These are phyloP conservation scores for Lottia gigantea DNA, from an alignment of 2,888 invertebrate genomes.

Conservation along the genomic window DNA sequence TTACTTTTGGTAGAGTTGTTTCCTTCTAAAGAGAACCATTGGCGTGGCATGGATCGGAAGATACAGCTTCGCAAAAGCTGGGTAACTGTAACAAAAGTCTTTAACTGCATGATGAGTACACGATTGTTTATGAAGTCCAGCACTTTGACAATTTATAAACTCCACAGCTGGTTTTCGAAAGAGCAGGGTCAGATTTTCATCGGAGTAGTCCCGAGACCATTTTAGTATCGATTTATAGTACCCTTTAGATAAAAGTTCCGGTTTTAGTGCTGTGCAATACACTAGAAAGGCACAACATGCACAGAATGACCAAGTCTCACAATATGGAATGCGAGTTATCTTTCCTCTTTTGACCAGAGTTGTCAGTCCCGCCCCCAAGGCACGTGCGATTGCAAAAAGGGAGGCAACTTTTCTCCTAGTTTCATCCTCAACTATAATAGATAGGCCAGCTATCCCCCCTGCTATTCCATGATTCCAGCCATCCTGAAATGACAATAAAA, in stretches of 20 bases:
- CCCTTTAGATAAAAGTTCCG: conserved; percentile 45
- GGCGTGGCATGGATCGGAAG: conserved; percentile 55
- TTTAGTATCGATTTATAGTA: conserved; percentile 55
- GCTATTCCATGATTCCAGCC: conserved; percentile 52
- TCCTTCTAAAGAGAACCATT: conserved; percentile 46
- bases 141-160: conserved; percentile 49
- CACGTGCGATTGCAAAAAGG: conserved; percentile 51
- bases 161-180: conserved; percentile 42
- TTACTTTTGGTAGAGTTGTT: conserved; percentile 43
- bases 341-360: conserved; percentile 46
- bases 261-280: conserved; percentile 44
- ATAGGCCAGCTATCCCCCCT: conserved; percentile 51
- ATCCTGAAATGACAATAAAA: conserved; percentile 38
- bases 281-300: conserved; percentile 45
- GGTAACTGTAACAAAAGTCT: conserved; percentile 47
- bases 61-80: conserved; percentile 53
- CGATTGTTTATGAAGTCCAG: conserved; percentile 42
- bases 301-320: conserved; percentile 49
- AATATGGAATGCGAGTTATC: conserved; percentile 44
- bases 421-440: conserved; percentile 43
- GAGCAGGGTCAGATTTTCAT: conserved; percentile 35
- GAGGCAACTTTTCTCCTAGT: conserved; percentile 43
- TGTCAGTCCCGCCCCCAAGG: conserved; percentile 48
- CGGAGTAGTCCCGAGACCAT: conserved; percentile 55
- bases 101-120: conserved; percentile 45